These are phyloP conservation scores for Columba janthina DNA, from an alignment of 2,113 vertebrate species.

Conservation along the genomic window DNA sequence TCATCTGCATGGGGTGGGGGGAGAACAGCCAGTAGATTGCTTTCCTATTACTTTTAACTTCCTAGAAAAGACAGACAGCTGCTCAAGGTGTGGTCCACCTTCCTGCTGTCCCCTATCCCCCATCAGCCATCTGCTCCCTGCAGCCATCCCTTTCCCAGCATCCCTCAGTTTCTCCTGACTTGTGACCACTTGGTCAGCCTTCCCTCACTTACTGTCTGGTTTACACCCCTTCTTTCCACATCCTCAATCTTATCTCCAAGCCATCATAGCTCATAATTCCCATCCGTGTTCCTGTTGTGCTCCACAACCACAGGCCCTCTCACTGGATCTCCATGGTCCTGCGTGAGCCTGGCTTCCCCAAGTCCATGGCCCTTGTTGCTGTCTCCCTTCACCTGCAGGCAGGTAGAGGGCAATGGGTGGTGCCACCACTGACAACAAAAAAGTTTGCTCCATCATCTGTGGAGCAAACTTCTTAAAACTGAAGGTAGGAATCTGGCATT, in stretches of 20 bases:
- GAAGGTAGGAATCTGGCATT: not conserved
- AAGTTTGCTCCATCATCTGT: not conserved
- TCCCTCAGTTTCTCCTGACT: not conserved
- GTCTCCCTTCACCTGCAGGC: not conserved
- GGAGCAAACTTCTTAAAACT: not conserved
- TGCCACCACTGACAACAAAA: not conserved
- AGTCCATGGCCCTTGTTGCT: not conserved
- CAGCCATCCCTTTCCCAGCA: not conserved
- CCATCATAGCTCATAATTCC: not conserved
- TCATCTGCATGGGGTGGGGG: not conserved
- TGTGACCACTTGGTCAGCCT: not conserved
- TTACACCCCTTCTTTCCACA: not conserved
- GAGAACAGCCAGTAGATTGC: not conserved
- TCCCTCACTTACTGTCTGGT: not conserved
- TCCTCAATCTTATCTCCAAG: not conserved
- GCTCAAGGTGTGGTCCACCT: conserved; percentile 41
- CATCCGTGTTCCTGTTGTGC: not conserved
- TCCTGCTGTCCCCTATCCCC: not conserved
- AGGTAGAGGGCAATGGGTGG: not conserved
- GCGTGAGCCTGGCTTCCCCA: not conserved
- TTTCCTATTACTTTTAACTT: conserved; percentile 11
- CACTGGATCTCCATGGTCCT: not conserved
- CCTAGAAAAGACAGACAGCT: conserved; percentile 42
- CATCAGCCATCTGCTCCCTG: conserved; percentile 27
- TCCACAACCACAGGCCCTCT: not conserved